These are phyloP conservation scores for Saccostrea glomerata DNA, from an alignment of 1,140 invertebrate species.

Conservation along the genomic window DNA sequence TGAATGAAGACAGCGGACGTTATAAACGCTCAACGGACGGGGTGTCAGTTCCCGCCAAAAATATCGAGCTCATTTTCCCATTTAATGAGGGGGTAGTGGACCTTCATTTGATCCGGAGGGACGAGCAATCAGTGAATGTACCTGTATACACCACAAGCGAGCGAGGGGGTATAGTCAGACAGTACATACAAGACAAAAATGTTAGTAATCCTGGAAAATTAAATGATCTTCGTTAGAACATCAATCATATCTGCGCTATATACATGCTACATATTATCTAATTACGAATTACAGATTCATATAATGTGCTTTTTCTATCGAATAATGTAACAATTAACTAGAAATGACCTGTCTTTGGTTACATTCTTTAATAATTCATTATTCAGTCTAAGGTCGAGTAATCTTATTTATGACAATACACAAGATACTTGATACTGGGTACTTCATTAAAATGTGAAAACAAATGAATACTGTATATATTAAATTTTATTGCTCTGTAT, in stretches of 20 bases:
- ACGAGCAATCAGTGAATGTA: background rate
- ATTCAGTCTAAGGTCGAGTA: too few species aligned
- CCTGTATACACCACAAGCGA: background rate
- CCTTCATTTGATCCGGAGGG: slow-evolving; percentile 3
- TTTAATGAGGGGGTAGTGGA: background rate
- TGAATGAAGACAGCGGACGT: background rate
- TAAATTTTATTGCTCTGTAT: too few species aligned
- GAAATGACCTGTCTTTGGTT: too few species aligned
- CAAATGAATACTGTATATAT: too few species aligned
- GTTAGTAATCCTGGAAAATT: background rate
- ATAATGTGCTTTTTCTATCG: too few species aligned
- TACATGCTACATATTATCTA: too few species aligned
- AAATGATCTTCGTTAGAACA: background rate
- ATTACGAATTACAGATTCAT: too few species aligned
- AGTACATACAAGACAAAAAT: slow-evolving; percentile 13
- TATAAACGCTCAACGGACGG: background rate
- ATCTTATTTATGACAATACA: too few species aligned
- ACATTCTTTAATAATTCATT: too few species aligned
- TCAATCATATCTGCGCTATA: background rate
- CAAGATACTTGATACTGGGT: too few species aligned
- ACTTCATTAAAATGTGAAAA: too few species aligned
- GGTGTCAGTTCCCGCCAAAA: slow-evolving; percentile 20
- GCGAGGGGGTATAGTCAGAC: background rate
- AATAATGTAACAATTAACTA: too few species aligned
- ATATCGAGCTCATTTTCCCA: background rate